Percentiles rank a stretch among this genome's conserved stretches.
phyloP scores from a whole-genome alignment of 2,888 invertebrate species.

The Drosophila mulleri region DNA sequence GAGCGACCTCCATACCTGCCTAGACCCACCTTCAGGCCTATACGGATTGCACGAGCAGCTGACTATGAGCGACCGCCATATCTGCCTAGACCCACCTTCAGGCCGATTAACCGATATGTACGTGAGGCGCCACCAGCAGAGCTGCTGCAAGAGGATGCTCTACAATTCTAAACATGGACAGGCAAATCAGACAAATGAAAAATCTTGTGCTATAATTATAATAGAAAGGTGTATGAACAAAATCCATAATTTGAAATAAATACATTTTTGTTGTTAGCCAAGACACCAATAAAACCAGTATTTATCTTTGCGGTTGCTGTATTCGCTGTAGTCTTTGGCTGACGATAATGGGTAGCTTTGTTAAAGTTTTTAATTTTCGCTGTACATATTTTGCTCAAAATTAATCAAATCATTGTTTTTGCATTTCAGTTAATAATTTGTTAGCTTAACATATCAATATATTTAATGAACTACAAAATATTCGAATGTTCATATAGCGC shows the following conservation, averaged over 20 bases:
- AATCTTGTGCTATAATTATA: neutral
- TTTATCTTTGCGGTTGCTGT: neutral
- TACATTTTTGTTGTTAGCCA: neutral
- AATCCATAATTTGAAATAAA: neutral
- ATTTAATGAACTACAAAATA: too few species aligned
- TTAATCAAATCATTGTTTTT: too few species aligned
- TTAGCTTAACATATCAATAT: too few species aligned
- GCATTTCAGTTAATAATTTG: too few species aligned
- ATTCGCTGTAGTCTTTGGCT: neutral
- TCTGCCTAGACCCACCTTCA: neutral
- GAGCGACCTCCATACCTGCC: conserved; percentile 7
- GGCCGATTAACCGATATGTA: neutral
- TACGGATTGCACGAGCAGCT: neutral
- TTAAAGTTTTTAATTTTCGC: too few species aligned
- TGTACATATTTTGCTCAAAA: too few species aligned
- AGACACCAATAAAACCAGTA: neutral
- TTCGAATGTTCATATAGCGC: neutral
- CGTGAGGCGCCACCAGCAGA: neutral
- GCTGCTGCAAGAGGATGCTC: neutral
- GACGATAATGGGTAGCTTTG: too few species aligned
- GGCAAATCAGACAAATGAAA: too few species aligned
- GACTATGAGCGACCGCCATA: conserved; percentile 1
- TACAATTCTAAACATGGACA: neutral
- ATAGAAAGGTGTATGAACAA: neutral
- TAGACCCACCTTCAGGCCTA: neutral